Conservation (phyloP, 2,113 vertebrate species). For the Scalopus aquaticus region DNA sequence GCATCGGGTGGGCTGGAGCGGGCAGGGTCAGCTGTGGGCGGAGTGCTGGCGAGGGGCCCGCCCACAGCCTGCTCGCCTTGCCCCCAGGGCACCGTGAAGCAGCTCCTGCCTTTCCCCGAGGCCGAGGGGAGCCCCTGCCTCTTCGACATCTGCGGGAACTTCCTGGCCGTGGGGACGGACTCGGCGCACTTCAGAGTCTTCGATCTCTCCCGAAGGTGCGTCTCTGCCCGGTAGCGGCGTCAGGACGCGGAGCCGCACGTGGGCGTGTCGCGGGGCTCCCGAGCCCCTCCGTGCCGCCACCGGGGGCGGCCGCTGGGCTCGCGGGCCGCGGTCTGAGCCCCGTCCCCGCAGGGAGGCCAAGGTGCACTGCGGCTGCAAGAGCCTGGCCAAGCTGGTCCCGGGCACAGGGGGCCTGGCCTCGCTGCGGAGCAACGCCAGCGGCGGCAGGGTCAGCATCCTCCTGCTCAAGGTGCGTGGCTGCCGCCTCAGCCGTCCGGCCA, state of each 20-base stretch:
- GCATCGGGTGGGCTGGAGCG: too few species aligned
- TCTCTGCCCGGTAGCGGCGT: not conserved
- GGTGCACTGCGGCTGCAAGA: constrained; percentile 91
- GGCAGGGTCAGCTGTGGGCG: too few species aligned
- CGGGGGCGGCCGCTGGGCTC: not conserved
- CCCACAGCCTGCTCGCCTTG: not conserved
- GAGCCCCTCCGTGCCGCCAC: not conserved
- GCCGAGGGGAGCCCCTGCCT: constrained; percentile 92
- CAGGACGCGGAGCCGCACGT: not conserved
- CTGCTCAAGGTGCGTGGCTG: constrained; percentile 89
- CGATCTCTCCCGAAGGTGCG: constrained; percentile 95
- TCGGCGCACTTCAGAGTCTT: constrained; percentile 92
- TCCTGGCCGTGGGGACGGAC: constrained; percentile 95
- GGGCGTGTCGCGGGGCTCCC: too few species aligned
- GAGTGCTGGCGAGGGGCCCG: not conserved
- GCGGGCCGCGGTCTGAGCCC: not conserved
- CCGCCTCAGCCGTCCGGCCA: not conserved
- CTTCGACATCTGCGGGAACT: constrained; percentile 91
- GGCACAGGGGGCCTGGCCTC: constrained; percentile 87
- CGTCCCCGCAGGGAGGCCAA: constrained; percentile 91
- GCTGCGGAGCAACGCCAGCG: constrained; percentile 92
- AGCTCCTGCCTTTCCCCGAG: constrained; percentile 93
- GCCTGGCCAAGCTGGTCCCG: constrained; percentile 88
- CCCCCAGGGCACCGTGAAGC: constrained; percentile 95
- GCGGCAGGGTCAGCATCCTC: constrained; percentile 94